Conservation (phyloP, 2,888 invertebrate species). For the Epicampocera succincta region DNA sequence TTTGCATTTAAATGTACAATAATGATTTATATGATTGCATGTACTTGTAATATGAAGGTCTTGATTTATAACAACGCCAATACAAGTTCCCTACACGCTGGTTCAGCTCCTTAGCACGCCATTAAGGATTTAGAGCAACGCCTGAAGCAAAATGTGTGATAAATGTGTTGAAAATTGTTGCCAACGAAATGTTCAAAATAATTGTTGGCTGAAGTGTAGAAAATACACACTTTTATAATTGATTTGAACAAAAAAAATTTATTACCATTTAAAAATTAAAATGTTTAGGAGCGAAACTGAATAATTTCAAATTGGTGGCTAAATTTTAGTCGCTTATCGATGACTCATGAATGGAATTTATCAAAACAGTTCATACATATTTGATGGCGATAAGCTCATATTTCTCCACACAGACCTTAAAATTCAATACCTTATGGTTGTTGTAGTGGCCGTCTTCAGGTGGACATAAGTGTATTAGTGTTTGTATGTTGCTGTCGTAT, state of each 20-base stretch:
- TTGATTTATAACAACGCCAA: constrained; percentile 10
- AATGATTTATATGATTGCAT: constrained; percentile 29
- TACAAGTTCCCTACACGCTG: not conserved
- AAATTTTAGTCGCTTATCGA: not conserved
- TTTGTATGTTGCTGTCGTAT: not conserved
- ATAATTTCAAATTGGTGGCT: not conserved
- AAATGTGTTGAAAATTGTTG: constrained; percentile 42
- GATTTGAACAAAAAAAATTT: constrained; percentile 33
- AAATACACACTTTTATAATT: constrained; percentile 17
- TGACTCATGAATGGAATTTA: constrained; percentile 30
- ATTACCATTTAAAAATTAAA: constrained; percentile 17
- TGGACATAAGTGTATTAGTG: too few species aligned
- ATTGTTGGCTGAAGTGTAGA: not conserved
- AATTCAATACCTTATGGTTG: too few species aligned
- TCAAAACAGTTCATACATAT: not conserved
- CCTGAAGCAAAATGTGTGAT: constrained; percentile 38
- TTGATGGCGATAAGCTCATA: not conserved
- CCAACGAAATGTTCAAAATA: not conserved
- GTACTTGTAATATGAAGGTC: not conserved
- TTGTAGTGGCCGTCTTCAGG: too few species aligned
- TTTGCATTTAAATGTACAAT: constrained; percentile 5
- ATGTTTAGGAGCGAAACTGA: not conserved
- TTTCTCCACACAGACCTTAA: too few species aligned
- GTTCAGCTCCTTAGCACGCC: constrained; percentile 6
- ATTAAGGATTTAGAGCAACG: constrained; percentile 32